Evolutionary conservation across 2,113 vertebrate species (phyloP), one percentile per base, ranked within the genome.

Genomic region (Caranx ignobilis): DNA sequence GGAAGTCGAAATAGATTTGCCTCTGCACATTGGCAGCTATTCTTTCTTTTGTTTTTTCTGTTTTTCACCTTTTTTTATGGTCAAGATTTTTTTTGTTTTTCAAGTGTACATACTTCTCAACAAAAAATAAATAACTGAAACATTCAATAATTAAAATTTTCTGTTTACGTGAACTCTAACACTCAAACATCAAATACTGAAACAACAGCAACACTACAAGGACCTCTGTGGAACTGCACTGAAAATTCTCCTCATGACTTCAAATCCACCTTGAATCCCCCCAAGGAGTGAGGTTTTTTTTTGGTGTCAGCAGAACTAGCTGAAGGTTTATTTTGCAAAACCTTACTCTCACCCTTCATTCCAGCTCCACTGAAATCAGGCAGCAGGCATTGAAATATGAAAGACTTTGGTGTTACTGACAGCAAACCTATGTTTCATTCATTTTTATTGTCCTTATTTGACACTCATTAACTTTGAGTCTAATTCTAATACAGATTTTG

Each of bases 101-200:
- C 26, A 39, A 48, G 55, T 79, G 73, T 82, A 32, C 43, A 77
- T 60, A 66, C 32, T 21, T 66, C 15, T 64, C 37, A 59, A 68
- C 19, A 64, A 74, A 66, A 78, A 89, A 81, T 81, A 88, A 85
- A 92, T 52, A 67, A 67, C 47, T 77, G 7, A 81, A 84, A 71
- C 34, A 47, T 60, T n/a, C 5, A 77, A 31, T 26, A 16, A 48
- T 45, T 79, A 3, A 47, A 7, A 73, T 66, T 52, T 39, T 19
- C 16, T 52, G 2, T 65, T 45, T 56, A 9, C 3, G 41, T 59
- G 19, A 74, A 35, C 21, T 65, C 21, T 63, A 50, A 8, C 16
- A 21, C 37, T 9, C 57, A 32, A 39, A 41, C 50, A 61, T 37
- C 2, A 47, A 64, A 45, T 56, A 62, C 18, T 72, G 11, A 15